Evolutionary conservation across 2,797 vertebrate species (phyloP), one percentile per base, ranked within the genome.

Genomic region (Sebastes steindachneri): DNA sequence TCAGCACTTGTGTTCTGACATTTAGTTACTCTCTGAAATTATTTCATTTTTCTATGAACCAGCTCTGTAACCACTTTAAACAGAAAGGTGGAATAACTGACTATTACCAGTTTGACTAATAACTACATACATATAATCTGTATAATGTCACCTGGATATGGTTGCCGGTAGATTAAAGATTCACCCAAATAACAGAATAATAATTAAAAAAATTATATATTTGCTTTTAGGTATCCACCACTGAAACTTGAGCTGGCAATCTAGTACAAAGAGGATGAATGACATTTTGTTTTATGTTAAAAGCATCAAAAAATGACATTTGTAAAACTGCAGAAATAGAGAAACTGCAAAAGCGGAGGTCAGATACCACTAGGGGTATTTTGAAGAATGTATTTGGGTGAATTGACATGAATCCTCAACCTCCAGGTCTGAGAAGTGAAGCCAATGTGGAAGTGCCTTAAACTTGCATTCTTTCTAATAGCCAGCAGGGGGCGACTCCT

Each of bases 11-110:
- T 74, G 26, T 58, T 73, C 29, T 71, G 51, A 60, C 26, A 76
- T 82, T 70, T 41, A 75, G 64, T 66, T 64, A 70, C 55, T 75
- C 35, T 59, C 33, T 1, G 2, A 64, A 80, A 82, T 68, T 0
- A 69, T 84, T 73, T 48, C 0, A 51, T 75, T 74, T 79, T n/a
- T 77, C 55, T 83, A 74, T 1, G 3, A 77, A 77, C 5, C 26
- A 41, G 17, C 23, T 71, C 19, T 80, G 12, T 55, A 71, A 62
- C 21, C 9, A 53, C 7, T 48, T 33, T 23, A 14, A 45, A 73
- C 28, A 17, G 66, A 66, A 48, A 48, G 3, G 81, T 19, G 6
- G 55, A 74, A 3, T 17, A 48, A 63, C 3, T n/a, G 45, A 9
- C 8, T 28, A 11, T 51, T 21, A 53, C 17, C 26, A 69, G 3